Evolutionary conservation across 2,113 vertebrate species (phyloP).

Genomic region (Pseudorhombus dupliciocellatus): DNA sequence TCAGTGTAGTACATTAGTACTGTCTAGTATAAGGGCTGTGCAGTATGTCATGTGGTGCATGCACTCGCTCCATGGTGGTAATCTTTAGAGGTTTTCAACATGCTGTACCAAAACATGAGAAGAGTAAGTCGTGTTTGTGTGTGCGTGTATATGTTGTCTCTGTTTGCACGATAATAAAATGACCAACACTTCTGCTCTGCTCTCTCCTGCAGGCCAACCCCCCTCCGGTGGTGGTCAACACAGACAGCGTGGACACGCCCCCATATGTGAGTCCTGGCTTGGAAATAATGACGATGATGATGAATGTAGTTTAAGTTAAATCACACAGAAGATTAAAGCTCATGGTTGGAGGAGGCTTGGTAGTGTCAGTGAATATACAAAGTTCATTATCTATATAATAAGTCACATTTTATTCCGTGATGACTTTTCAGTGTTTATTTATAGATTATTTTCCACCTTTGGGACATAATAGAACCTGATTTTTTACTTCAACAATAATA

Average conservation of each 20-base stretch:
- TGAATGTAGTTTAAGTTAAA: neutral
- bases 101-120: conserved; percentile 80
- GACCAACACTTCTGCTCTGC: conserved; percentile 3
- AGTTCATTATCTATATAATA: too few relatives aligned
- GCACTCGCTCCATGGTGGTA: conserved; percentile 68
- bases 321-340: neutral
- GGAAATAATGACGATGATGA: too few relatives aligned
- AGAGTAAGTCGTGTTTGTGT: conserved; percentile 68
- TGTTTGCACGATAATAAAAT: neutral
- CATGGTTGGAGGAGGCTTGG: too few relatives aligned
- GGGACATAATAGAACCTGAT: too few relatives aligned
- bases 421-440: too few relatives aligned
- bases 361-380: too few relatives aligned
- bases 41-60: conserved; percentile 76
- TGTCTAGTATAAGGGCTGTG: conserved; percentile 55
- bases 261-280: conserved; percentile 87
- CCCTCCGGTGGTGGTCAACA: conserved; percentile 95
- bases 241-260: conserved; percentile 90
- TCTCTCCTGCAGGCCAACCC: conserved; percentile 91
- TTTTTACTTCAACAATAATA: too few relatives aligned
- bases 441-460: too few relatives aligned
- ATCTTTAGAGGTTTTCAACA: conserved; percentile 76
- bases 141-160: neutral
- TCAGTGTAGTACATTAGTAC: conserved; percentile 36
- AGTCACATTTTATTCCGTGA: too few relatives aligned